Evolutionary conservation across 2,113 vertebrate species (phyloP).

Genomic region (Engraulis encrasicolus): DNA sequence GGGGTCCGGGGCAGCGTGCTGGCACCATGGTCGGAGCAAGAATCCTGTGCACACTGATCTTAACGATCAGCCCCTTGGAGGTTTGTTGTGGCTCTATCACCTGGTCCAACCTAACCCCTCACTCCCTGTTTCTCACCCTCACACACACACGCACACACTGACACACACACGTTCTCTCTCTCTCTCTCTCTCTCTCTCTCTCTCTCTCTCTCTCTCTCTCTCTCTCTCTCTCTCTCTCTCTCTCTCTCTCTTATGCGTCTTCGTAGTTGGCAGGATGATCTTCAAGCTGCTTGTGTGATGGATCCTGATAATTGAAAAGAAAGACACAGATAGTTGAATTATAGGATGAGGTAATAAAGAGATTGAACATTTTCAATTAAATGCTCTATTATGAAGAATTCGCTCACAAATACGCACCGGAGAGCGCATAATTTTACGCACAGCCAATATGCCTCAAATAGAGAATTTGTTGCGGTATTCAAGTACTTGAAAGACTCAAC

Average conservation of each 20-base stretch:
- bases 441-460: neutral
- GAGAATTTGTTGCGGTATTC: neutral
- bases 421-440: neutral
- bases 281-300: conserved; percentile 64
- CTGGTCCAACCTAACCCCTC: conserved; percentile 73
- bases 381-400: neutral
- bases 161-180: conserved; percentile 55
- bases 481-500: neutral
- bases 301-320: conserved; percentile 66
- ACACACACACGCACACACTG: conserved; percentile 31
- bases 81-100: conserved; percentile 76
- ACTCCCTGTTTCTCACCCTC: conserved; percentile 57
- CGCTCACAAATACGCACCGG: neutral
- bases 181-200: conserved; percentile 57
- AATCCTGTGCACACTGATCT: conserved; percentile 74
- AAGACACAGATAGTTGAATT: conserved; percentile 27
- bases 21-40: conserved; percentile 76
- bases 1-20: conserved; percentile 73
- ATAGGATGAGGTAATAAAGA: conserved; percentile 1
- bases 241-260: conserved; percentile 66
- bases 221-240: conserved; percentile 59
- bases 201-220: conserved; percentile 64
- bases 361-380: neutral
- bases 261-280: conserved; percentile 64
- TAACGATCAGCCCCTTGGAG: conserved; percentile 77